These are phyloP conservation scores for Drosophila borealis DNA, from an alignment of 2,888 invertebrate species.

Conservation along the genomic window DNA sequence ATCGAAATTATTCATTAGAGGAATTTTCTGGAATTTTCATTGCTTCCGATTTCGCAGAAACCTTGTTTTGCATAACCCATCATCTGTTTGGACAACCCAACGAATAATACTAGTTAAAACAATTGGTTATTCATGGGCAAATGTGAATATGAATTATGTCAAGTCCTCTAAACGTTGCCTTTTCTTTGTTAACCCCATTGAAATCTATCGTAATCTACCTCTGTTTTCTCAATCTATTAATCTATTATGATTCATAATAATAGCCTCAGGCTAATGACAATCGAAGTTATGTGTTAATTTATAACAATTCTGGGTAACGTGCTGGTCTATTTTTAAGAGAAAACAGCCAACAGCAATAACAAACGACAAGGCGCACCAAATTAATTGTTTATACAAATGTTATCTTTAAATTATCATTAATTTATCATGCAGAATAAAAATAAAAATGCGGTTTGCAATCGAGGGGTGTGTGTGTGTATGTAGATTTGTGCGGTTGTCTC, in stretches of 20 bases:
- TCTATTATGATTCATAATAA: constrained; percentile 27
- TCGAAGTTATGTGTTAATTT: constrained; percentile 46
- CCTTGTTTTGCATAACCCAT: no score
- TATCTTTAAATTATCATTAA: constrained; percentile 77
- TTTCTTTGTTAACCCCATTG: neutral
- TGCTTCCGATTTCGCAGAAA: no score
- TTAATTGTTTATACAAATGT: constrained; percentile 73
- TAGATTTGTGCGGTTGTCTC: constrained; percentile 31
- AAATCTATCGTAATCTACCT: constrained; percentile 1
- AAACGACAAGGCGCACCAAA: constrained; percentile 42
- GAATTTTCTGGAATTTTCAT: neutral
- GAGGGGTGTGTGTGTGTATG: constrained; percentile 1
- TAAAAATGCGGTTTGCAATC: constrained; percentile 31
- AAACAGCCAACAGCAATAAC: constrained; percentile 13
- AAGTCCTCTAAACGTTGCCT: neutral
- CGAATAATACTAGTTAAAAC: no score
- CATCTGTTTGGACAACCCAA: no score
- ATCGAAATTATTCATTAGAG: neutral
- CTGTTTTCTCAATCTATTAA: constrained; percentile 5
- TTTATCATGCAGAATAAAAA: constrained; percentile 65
- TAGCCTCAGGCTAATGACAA: constrained; percentile 19
- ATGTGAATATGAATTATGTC: neutral
- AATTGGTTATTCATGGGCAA: no score
- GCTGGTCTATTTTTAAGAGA: constrained; percentile 56
- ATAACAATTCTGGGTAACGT: constrained; percentile 43